A percentile compares a stretch with the other conserved stretches of the same genome.
Conservation (phyloP, 1,140 invertebrate genomes). For the Dendroctonus ponderosae region DNA sequence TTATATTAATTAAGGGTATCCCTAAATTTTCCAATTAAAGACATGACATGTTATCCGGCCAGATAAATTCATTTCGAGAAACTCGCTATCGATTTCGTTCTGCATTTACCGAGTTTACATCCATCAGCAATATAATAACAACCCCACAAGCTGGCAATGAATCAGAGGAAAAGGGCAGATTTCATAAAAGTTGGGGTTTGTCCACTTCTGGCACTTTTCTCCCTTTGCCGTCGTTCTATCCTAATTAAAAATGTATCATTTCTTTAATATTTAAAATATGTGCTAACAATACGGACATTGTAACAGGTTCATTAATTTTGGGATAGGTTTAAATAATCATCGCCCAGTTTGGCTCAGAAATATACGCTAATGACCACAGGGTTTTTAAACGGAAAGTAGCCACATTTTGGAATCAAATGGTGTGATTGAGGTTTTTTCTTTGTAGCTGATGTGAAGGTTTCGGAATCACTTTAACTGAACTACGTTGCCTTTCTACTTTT, state of each 20-base stretch:
- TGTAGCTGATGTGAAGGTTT: too few species aligned
- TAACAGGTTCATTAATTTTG: not conserved
- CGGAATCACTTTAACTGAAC: too few species aligned
- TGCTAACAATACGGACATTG: conserved; percentile 19
- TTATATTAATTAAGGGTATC: not conserved
- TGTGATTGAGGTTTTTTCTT: too few species aligned
- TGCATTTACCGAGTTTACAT: conserved; percentile 11
- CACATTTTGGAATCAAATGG: too few species aligned
- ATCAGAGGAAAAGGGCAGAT: conserved; percentile 24
- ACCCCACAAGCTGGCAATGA: conserved; percentile 26
- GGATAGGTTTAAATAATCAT: not conserved
- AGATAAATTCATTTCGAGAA: conserved; percentile 9
- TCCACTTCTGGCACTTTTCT: conserved; percentile 21
- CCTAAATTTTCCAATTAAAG: conserved; percentile 1
- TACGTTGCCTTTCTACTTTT: too few species aligned
- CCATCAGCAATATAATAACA: conserved; percentile 15
- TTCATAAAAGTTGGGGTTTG: conserved; percentile 25
- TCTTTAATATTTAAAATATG: conserved; percentile 26
- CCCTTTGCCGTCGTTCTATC: conserved; percentile 19
- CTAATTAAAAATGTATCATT: conserved; percentile 20
- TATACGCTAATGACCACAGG: too few species aligned
- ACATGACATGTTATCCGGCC: not conserved
- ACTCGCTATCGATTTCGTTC: conserved; percentile 11
- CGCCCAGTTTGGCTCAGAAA: too few species aligned
- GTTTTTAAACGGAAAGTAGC: too few species aligned